Conservation (phyloP, 2,113 vertebrate species). For the Cranoglanis bouderius region DNA sequence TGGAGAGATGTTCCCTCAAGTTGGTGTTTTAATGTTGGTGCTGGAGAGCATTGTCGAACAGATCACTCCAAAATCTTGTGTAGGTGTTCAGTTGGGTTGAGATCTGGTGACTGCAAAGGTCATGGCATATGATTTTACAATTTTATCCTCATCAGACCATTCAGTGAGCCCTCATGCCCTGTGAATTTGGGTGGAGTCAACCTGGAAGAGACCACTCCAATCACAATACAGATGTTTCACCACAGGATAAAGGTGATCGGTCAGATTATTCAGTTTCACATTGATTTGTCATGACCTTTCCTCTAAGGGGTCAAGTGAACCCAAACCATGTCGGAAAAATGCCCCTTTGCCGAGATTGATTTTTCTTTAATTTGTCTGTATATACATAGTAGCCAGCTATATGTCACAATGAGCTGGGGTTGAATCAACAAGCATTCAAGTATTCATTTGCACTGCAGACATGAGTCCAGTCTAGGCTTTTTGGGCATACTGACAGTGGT, state of each 20-base stretch:
- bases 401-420: constrained; percentile 6
- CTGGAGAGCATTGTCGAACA: not conserved
- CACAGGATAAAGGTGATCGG: not conserved
- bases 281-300: not conserved
- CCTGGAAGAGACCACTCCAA: not conserved
- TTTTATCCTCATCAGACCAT: not conserved
- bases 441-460: constrained; percentile 39
- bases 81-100: not conserved
- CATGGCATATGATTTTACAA: not conserved
- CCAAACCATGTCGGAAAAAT: not conserved
- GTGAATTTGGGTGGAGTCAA: not conserved
- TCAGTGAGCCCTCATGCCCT: not conserved
- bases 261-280: not conserved
- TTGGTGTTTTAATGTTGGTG: not conserved
- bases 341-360: not conserved
- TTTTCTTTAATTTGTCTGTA: not conserved
- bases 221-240: not conserved
- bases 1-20: not conserved
- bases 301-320: no score
- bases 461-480: constrained; percentile 22
- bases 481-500: not conserved
- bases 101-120: not conserved
- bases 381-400: not conserved
- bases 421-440: constrained; percentile 16
- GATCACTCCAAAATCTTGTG: not conserved